A percentile compares a stretch with the other conserved stretches of the same genome.
These are phyloP conservation scores for Ylistrum balloti DNA, from an alignment of 1,140 invertebrate genomes.

Conservation along the genomic window DNA sequence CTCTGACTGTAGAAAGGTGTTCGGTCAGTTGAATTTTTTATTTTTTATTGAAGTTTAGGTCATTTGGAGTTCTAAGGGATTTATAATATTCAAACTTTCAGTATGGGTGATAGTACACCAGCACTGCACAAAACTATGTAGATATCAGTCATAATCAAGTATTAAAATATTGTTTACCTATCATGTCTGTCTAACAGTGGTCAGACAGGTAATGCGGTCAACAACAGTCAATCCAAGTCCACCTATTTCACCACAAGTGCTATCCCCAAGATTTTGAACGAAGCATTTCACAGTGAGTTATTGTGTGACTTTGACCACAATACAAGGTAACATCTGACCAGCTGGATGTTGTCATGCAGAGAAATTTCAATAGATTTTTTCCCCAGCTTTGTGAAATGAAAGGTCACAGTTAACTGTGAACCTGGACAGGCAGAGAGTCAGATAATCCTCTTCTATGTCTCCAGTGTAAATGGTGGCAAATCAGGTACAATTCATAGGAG, in stretches of 20 bases:
- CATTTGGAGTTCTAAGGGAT: no score
- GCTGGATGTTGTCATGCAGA: not conserved
- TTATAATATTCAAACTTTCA: no score
- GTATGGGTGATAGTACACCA: no score
- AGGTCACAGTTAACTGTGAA: not conserved
- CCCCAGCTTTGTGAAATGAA: not conserved
- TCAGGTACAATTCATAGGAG: not conserved
- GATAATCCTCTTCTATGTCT: slow-evolving; percentile 2
- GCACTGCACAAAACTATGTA: no score
- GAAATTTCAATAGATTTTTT: not conserved
- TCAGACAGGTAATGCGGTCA: no score
- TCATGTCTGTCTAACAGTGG: no score
- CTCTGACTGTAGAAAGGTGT: no score
- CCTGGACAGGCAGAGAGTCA: not conserved
- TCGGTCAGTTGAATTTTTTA: no score
- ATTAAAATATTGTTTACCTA: no score
- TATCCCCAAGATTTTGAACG: not conserved
- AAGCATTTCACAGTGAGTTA: not conserved
- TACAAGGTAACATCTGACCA: not conserved
- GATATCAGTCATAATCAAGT: no score
- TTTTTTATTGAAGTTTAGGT: no score
- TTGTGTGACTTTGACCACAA: not conserved
- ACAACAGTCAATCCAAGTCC: not conserved
- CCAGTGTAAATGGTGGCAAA: not conserved
- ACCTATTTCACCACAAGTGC: not conserved